phyloP scores from a whole-genome alignment of 2,888 invertebrate species.

The Drosophila aldrichi region DNA sequence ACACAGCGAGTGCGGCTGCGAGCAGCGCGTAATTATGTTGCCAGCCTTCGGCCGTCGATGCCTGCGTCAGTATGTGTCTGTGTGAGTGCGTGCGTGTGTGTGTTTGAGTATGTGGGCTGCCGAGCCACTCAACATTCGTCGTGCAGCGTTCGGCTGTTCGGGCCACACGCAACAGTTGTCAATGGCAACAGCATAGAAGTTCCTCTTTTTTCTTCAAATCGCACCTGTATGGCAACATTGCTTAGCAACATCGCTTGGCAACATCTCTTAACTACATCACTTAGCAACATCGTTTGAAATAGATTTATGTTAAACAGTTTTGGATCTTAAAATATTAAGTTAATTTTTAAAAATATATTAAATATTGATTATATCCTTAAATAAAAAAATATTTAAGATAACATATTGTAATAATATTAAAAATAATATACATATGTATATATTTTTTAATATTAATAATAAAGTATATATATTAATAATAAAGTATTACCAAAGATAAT shows the following conservation, averaged over 20 bases:
- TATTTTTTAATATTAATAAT: too few relatives aligned
- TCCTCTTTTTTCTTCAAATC: constrained; percentile 10
- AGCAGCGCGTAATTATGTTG: constrained; percentile 55
- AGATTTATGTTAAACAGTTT: neutral
- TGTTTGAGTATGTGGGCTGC: constrained; percentile 1
- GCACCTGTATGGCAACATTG: neutral
- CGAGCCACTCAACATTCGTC: neutral
- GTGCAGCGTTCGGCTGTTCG: constrained; percentile 29
- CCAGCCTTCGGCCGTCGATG: constrained; percentile 18
- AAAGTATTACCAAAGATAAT: too few relatives aligned
- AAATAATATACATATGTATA: too few relatives aligned
- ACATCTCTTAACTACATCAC: neutral
- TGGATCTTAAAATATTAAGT: neutral
- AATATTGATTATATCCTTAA: too few relatives aligned
- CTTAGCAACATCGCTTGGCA: constrained; percentile 1
- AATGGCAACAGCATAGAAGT: constrained; percentile 38
- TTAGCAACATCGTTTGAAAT: neutral
- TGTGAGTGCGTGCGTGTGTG: neutral
- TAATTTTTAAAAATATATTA: neutral
- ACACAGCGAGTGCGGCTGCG: constrained; percentile 54
- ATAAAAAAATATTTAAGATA: too few relatives aligned
- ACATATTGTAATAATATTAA: too few relatives aligned
- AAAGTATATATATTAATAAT: too few relatives aligned
- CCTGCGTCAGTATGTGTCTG: constrained; percentile 6
- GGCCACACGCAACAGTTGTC: constrained; percentile 71